Evolutionary conservation across 2,797 vertebrate species (phyloP), one percentile per base, ranked within the genome.

Genomic region (Phrynocephalus forsythii): DNA sequence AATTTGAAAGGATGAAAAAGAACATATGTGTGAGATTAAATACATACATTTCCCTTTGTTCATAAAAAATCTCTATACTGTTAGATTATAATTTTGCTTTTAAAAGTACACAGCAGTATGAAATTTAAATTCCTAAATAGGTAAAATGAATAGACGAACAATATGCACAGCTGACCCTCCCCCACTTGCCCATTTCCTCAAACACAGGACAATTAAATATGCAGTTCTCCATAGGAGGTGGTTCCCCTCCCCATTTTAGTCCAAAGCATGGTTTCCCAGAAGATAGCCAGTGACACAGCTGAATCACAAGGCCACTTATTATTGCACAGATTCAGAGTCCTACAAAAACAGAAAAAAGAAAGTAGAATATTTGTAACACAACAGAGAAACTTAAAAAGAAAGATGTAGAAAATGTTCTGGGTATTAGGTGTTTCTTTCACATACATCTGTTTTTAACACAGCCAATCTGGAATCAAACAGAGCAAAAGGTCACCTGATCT

Each of bases 231-330:
- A 26, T 77, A 28, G 63, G 30, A 82, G 18, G 13, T 20, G 22
- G 2, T 67, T 67, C 76, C 11, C 91, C 52, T n/a, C 60, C 71
- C 83, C 60, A 84, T 33, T 6, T 87, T 69, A 90, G 50, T 68
- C 20, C 89, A 79, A 90, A 87, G 88, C 20, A 79, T 67, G 82
- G 71, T 80, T 71, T 87, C 90, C 63, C 22, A 67, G 22, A 82
- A 6, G 63, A 92, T 83, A 90, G 72, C 63, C 60, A 20, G 38
- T 91, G 90, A 86, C 76, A 89, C 1, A 92, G 67, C 76, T 69
- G 67, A 11, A 83, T 79, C 56, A 85, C 2, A 68, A 91, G 33
- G 63, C 88, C 81, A 90, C 77, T 69, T 90, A 82, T 50, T 78
- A 82, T 78, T 30, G 86, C 11, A 85, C 69, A 87, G 66, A 81